Evolutionary conservation across 2,888 invertebrate genomes (phyloP), one percentile per base, ranked within the genome.

Genomic region (Cremastinae sp.): DNA sequence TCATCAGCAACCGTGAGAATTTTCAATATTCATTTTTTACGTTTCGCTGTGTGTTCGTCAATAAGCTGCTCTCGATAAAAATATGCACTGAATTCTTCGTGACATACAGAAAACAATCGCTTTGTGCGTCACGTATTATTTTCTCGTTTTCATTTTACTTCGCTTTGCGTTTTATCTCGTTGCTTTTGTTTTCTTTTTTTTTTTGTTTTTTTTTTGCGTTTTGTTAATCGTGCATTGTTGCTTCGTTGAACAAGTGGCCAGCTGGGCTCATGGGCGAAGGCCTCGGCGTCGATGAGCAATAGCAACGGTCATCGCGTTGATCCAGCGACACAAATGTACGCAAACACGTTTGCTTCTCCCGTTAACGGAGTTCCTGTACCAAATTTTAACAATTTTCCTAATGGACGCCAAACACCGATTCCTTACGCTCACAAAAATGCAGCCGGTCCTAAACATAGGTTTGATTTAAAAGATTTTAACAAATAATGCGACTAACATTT

Each of bases 1-100:
- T 0, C 84, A 85, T 8, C 84, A 84, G 34, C 81, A 83, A 66
- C 74, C 83, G 87, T 49, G 65, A 69, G 69, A 20, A 45, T 56
- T 3, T 36, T 56, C 8, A 16, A n/a, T n/a, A n/a, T n/a, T n/a
- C n/a, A n/a, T n/a, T n/a, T n/a, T n/a, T n/a, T n/a, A n/a, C n/a
- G 51, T n/a, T 12, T n/a, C 20, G 41, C n/a, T 10, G n/a, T 14
- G 22, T 10, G 38, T 47, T 49, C 41, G 28, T 20, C 51, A 22
- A 41, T 16, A 7, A n/a, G n/a, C n/a, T 14, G 14, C 12, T 2
- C 16, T 66, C n/a, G 9, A 16, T 10, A 36, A 45, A 45, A 9
- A 59, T 18, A 12, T n/a, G 9, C 41, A 14, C 10, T n/a, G 18
- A 20, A 0, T 20, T 51, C 22, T 36, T 2, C 34, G 22, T 18